Percentiles rank a stretch among this genome's conserved stretches.
Evolutionary conservation across 2,113 vertebrate species (phyloP).

Genomic region (Aleadryas rufinucha): DNA sequence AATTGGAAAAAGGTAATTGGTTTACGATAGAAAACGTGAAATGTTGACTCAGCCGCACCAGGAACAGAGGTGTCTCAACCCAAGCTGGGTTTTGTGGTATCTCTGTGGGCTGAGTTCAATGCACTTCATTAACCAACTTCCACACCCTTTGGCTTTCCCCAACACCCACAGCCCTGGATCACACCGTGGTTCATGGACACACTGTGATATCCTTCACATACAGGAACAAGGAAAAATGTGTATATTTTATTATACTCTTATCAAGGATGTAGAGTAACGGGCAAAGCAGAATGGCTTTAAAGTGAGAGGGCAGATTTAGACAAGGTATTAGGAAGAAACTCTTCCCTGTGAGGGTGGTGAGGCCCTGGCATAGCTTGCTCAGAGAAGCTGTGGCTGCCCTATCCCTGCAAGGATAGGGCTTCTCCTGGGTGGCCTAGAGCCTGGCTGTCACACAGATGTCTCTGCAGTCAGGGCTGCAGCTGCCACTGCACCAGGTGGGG

Average conservation of each 20-base stretch:
- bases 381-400: not conserved
- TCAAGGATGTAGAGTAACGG: not conserved
- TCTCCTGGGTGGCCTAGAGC: accelerated
- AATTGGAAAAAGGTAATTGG: accelerated
- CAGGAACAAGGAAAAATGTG: not conserved
- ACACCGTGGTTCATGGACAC: not conserved
- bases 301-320: not conserved
- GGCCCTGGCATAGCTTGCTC: not conserved
- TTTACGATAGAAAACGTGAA: accelerated
- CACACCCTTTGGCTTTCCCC: not conserved
- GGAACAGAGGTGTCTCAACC: not conserved
- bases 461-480: not conserved
- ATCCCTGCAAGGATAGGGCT: not conserved
- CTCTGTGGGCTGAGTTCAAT: not conserved
- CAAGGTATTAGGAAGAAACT: not conserved
- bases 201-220: accelerated
- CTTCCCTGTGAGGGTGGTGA: not conserved
- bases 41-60: not conserved
- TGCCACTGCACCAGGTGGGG: not conserved
- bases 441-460: not conserved
- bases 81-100: not conserved
- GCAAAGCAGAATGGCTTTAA: not conserved
- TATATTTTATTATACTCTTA: not conserved
- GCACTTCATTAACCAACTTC: not conserved
- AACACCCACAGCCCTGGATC: not conserved